phyloP scores from a whole-genome alignment of 2,888 invertebrate genomes.

The Litoditis marina region DNA sequence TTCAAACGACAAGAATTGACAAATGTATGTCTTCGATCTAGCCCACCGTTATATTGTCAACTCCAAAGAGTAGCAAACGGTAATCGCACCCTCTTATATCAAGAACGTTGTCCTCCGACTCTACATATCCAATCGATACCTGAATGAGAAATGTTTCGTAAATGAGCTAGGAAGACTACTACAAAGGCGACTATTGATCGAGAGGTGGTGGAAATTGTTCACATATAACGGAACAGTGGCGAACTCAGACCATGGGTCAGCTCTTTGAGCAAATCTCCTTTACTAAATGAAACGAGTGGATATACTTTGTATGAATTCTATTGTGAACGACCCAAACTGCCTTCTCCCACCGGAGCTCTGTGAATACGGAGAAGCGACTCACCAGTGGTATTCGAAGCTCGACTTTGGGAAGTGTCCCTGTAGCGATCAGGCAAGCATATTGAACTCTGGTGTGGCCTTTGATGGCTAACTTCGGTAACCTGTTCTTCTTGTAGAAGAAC shows the following conservation, averaged over 20 bases:
- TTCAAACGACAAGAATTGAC: too few relatives aligned
- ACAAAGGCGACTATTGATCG: too few relatives aligned
- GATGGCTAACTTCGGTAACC: conserved; percentile 29
- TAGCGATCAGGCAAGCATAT: conserved; percentile 25
- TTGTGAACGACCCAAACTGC: too few relatives aligned
- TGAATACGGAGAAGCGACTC: conserved; percentile 2
- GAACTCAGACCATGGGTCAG: too few relatives aligned
- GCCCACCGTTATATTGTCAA: conserved; percentile 38
- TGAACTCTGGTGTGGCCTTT: conserved; percentile 36
- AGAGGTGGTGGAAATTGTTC: too few relatives aligned
- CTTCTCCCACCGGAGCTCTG: too few relatives aligned
- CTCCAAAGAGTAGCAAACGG: conserved; percentile 34
- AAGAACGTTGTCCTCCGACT: conserved; percentile 32
- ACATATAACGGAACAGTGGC: too few relatives aligned
- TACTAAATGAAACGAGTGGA: too few relatives aligned
- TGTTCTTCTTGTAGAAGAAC: conserved; percentile 28
- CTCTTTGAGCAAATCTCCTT: too few relatives aligned
- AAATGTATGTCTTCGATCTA: too few relatives aligned
- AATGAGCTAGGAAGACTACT: not conserved
- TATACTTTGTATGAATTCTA: too few relatives aligned
- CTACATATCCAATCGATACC: conserved; percentile 41
- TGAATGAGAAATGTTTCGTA: conserved; percentile 5
- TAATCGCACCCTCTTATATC: conserved; percentile 40
- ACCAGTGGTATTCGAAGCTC: conserved; percentile 15
- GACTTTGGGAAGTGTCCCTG: conserved; percentile 28